phyloP scores from a whole-genome alignment of 1,140 invertebrate species.

The Scylla paramamosain region DNA sequence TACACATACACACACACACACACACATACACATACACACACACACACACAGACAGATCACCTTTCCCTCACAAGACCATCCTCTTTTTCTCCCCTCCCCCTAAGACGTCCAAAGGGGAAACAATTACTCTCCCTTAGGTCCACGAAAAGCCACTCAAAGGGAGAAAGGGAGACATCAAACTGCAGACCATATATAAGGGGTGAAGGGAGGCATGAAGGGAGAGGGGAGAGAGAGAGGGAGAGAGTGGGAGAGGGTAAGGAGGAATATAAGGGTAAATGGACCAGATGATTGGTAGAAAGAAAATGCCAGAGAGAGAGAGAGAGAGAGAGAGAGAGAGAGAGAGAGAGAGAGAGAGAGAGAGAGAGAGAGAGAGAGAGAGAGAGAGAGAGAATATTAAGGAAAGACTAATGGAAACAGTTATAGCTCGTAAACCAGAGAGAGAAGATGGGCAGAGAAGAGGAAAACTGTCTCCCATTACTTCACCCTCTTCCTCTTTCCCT shows the following conservation, averaged over 20 bases:
- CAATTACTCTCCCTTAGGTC: neutral
- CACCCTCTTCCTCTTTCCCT: neutral
- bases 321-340: neutral
- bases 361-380: conserved; percentile 52
- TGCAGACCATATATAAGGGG: neutral
- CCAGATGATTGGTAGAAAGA: neutral
- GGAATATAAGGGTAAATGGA: neutral
- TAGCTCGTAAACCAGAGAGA: neutral
- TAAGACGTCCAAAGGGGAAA: neutral
- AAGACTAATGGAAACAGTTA: conserved; percentile 5
- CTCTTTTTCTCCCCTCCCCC: no score
- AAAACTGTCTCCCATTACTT: neutral
- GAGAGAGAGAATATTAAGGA: neutral
- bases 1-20: neutral
- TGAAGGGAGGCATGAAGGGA: neutral
- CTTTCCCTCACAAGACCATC: no score
- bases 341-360: conserved; percentile 39
- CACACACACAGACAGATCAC: no score
- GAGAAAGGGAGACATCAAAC: neutral
- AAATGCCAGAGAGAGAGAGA: conserved; percentile 8
- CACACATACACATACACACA: neutral
- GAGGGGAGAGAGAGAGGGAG: neutral
- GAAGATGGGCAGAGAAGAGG: neutral
- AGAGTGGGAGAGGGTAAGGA: neutral
- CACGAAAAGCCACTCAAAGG: neutral